phyloP scores from a whole-genome alignment of 1,140 invertebrate genomes.

The Asobara japonica region DNA sequence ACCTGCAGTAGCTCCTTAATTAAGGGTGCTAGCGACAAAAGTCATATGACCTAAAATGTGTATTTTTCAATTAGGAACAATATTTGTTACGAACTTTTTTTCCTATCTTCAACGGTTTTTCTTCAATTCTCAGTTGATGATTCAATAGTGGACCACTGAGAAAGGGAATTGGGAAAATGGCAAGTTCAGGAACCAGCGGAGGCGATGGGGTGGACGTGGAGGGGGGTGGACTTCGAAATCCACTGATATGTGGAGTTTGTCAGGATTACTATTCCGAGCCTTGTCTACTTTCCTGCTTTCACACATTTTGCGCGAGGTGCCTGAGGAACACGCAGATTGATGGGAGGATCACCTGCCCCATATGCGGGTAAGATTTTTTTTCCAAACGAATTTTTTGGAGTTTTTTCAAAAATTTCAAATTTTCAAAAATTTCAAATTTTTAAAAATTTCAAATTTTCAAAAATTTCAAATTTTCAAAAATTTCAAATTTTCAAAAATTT shows the following conservation, averaged over 20 bases:
- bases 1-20: too few relatives aligned
- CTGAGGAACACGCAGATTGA: conserved; percentile 71
- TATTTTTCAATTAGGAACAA: too few relatives aligned
- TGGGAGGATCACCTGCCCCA: conserved; percentile 72
- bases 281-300: conserved; percentile 75
- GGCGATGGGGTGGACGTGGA: conserved; percentile 50
- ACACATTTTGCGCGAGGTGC: conserved; percentile 76
- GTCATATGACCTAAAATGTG: too few relatives aligned
- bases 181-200: conserved; percentile 50
- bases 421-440: too few relatives aligned
- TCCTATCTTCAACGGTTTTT: not conserved
- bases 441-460: too few relatives aligned
- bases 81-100: too few relatives aligned
- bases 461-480: not conserved
- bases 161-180: conserved; percentile 46
- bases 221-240: conserved; percentile 65
- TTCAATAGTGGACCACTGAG: not conserved
- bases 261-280: conserved; percentile 77
- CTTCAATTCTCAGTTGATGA: not conserved
- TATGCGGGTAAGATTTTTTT: conserved; percentile 71
- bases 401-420: too few relatives aligned
- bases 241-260: conserved; percentile 74
- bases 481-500: not conserved
- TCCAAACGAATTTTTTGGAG: not conserved
- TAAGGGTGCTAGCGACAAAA: too few relatives aligned